Conservation (phyloP, 2,797 vertebrate species). For the Hippopotamyrus pictus region DNA sequence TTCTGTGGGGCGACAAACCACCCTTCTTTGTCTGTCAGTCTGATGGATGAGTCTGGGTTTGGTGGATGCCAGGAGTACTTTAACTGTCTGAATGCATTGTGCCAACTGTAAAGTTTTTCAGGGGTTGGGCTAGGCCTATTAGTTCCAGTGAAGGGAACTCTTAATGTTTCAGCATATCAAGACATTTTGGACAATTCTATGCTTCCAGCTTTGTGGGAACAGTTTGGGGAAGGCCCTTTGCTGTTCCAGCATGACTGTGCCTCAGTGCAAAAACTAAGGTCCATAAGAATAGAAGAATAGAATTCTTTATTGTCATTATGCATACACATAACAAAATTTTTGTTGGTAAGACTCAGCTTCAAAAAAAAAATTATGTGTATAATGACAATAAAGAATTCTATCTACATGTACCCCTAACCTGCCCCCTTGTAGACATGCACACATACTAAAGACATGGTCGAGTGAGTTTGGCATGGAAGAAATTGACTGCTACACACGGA, state of each 20-base stretch:
- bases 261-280: neutral
- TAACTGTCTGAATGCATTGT: neutral
- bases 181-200: neutral
- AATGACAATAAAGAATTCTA: neutral
- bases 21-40: neutral
- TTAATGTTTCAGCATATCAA: neutral
- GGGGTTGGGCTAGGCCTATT: neutral
- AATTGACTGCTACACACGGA: neutral
- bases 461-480: neutral
- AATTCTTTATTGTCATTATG: neutral
- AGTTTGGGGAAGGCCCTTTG: neutral
- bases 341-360: neutral
- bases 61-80: neutral
- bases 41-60: neutral
- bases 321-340: neutral
- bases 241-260: neutral
- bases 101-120: neutral
- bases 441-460: neutral
- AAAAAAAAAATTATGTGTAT: neutral
- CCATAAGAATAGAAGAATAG: neutral
- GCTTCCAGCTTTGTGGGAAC: neutral
- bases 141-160: neutral
- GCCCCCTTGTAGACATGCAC: neutral
- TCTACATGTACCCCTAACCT: neutral
- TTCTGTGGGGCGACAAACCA: neutral